A percentile compares a stretch with the other conserved stretches of the same genome.
Conservation (phyloP, 2,888 invertebrate genomes). For the Trichacis sp. region DNA sequence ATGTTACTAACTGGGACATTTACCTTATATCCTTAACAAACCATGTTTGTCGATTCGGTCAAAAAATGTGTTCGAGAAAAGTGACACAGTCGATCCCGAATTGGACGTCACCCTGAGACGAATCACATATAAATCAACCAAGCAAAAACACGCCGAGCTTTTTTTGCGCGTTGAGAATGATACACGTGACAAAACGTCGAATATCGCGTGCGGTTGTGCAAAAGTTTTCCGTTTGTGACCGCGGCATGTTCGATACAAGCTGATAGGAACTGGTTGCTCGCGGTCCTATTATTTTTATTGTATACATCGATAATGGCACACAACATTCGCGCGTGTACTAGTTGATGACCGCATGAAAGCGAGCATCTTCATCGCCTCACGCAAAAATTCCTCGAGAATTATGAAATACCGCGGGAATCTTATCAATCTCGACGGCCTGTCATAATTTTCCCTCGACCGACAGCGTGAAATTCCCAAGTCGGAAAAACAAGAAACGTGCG, state of each 20-base stretch:
- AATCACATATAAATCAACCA: too few species aligned
- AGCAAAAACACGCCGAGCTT: too few species aligned
- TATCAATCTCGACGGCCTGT: neutral
- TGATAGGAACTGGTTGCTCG: constrained; percentile 53
- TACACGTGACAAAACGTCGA: constrained; percentile 2
- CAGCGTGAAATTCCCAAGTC: neutral
- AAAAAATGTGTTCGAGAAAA: too few species aligned
- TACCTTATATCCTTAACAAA: too few species aligned
- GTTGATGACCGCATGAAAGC: neutral
- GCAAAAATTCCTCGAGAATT: neutral
- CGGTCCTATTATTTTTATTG: constrained; percentile 54
- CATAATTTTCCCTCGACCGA: neutral
- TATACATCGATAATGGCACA: constrained; percentile 46
- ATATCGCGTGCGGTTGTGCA: constrained; percentile 56
- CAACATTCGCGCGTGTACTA: neutral
- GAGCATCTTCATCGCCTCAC: neutral
- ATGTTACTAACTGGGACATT: too few species aligned
- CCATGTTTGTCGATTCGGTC: too few species aligned
- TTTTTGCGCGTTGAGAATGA: neutral
- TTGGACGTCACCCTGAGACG: too few species aligned
- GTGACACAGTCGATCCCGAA: too few species aligned
- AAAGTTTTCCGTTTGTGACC: constrained; percentile 60
- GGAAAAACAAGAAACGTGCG: neutral
- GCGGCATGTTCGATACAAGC: constrained; percentile 54
- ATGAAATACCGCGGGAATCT: neutral